Evolutionary conservation across 2,113 vertebrate species (phyloP), one percentile per base, ranked within the genome.

Genomic region (Pollachius pollachius): DNA sequence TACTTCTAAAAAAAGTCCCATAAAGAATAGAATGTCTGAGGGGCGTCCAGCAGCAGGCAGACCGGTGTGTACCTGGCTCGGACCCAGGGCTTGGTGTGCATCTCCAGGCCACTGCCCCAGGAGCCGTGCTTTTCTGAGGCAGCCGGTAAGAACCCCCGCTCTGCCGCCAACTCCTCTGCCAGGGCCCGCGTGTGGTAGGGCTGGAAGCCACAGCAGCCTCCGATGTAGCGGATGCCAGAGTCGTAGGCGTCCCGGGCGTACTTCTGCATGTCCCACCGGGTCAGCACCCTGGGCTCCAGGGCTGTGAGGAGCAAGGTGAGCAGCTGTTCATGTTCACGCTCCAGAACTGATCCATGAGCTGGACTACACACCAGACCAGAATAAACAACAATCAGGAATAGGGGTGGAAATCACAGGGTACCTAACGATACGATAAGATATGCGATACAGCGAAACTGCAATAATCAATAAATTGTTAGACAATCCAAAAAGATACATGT

Each of bases 51-150:
- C 41, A 56, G 21, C 9, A 27, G 19, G 15, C 52, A 2, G 3
- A 17, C 17, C 1, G 30, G 17, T 57, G 70, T 83, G n/a, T 87
- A 97, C 97, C 97, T 95, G 52, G 97, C 97, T 91, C 97, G 90
- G 79, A 99, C 92, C 97, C 96, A 99, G 4, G 97, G 97, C 77
- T 99, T 99, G 3, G 97, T 99, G 83, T 99, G 97, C 96, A 98
- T 97, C 73, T 92, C 90, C 72, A 99, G 85, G 34, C 88, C 88
- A 18, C 88, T 82, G 0, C 95, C 97, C 97, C 97, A 99, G 81
- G 19, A 86, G 56, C 96, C 97, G 1, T 99, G 97, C 78, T 99
- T 99, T 76, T 97, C 93, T 0, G 95, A 98, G 30, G 91, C 97
- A 13, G 84, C 76, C 0, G 97, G 96, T 71, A 96, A 79, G 84